phyloP scores from a whole-genome alignment of 1,140 invertebrate species.

The Ips nitidus region DNA sequence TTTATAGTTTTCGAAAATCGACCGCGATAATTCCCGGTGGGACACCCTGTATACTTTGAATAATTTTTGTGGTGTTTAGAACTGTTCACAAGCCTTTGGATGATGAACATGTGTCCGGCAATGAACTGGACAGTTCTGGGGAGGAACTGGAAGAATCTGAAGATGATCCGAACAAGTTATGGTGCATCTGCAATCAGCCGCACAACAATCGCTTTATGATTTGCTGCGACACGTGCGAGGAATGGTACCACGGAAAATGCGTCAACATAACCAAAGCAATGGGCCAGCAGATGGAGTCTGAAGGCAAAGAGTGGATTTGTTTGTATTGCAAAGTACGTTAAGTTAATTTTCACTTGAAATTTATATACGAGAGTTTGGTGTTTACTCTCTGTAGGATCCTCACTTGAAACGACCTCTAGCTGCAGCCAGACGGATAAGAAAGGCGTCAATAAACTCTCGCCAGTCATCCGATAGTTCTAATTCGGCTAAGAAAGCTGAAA shows the following conservation, averaged over 20 bases:
- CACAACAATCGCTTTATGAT: constrained; percentile 98
- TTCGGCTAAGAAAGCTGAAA: constrained; percentile 34
- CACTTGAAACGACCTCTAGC: constrained; percentile 47
- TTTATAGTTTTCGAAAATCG: too few species aligned
- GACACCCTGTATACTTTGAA: too few species aligned
- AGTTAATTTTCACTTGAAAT: constrained; percentile 14
- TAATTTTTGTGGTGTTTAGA: constrained; percentile 24
- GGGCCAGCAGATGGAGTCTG: constrained; percentile 86
- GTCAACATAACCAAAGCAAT: constrained; percentile 90
- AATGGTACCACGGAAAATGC: constrained; percentile 96
- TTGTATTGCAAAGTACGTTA: constrained; percentile 77
- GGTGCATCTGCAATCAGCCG: constrained; percentile 94
- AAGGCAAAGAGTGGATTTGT: constrained; percentile 89
- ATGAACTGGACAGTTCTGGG: constrained; percentile 47
- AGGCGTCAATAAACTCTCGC: constrained; percentile 47
- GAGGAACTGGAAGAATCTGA: constrained; percentile 62
- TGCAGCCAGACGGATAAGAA: constrained; percentile 48
- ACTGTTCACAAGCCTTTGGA: constrained; percentile 46
- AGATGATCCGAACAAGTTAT: constrained; percentile 91
- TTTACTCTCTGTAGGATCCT: constrained; percentile 42
- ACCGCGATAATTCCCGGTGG: too few species aligned
- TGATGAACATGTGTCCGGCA: constrained; percentile 51
- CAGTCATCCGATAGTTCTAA: constrained; percentile 45
- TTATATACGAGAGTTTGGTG: constrained; percentile 43
- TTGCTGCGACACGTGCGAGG: constrained; percentile 92